Base-by-base conservation (phyloP, 2,113 vertebrate genomes). In the Halichoerus grypus region DNA sequence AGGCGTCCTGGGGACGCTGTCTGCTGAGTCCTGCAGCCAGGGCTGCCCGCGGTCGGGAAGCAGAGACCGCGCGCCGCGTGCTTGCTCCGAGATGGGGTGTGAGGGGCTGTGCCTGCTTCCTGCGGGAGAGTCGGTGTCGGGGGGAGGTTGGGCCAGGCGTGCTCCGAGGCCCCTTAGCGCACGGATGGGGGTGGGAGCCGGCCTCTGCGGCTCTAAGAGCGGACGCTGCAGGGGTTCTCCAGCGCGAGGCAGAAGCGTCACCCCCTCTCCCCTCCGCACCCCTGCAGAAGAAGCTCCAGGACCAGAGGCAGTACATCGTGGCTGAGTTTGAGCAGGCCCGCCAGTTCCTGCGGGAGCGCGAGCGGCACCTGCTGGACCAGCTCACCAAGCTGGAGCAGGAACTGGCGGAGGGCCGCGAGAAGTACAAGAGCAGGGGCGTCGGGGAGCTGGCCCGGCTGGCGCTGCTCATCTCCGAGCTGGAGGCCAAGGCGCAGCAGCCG, bases 261-360 rank as follows among this genome's bases (percentile, higher is more conserved):
- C 24, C 22, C 13, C 13, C 1, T 63, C 33, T 80, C 51, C 24
- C 55, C 61, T 53, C 33, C 19, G 14, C 4, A 16, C n/a, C 72
- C 28, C 72, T 81, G 33, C 91, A 98, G 98, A 96, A 81, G 42
- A 97, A 97, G 72, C 92, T 98, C n/a, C 97, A 83, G 53, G 80
- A 4, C 1, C 97, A 98, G 97, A 36, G 8, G 57, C 61, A 95
- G 94, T n/a, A 0, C 31, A 79, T 98, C 11, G 4, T 6, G 4
- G 15, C 80, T 0, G 69, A 82, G 85, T 98, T 98, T 9, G 11
- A 76, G 42, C 57, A 98, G 77, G 98, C 98, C 84, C 98, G 97
- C 79, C 79, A 84, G 80, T 97, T 98, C 80, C 94, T 99, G 96
- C 76, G 3, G 97, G 95, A 98, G 86, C 97, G 97, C 86, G 90